Conservation (phyloP, 2,113 vertebrate genomes). For the Recurvirostra avosetta region DNA sequence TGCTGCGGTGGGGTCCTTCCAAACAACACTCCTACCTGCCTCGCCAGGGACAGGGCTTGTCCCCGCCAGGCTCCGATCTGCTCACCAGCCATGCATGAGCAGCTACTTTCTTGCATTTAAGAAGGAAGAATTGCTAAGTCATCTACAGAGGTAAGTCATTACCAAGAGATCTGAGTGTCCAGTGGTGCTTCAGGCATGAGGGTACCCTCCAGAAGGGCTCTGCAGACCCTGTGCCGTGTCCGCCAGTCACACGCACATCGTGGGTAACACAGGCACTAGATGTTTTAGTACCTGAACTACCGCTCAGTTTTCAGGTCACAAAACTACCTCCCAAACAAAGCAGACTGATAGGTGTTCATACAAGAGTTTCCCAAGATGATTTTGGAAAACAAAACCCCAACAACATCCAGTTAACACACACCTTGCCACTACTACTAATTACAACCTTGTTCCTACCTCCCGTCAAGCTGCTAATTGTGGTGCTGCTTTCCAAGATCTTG, state of each 20-base stretch:
- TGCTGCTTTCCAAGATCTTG: background rate
- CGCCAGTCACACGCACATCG: fast-evolving
- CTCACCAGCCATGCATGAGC: background rate
- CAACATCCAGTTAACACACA: background rate
- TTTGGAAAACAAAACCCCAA: background rate
- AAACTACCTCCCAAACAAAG: background rate
- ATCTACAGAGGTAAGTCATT: background rate
- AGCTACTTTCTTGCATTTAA: background rate
- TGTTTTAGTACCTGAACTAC: background rate
- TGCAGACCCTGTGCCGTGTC: background rate
- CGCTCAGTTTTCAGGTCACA: background rate
- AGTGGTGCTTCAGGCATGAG: background rate
- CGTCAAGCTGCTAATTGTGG: background rate
- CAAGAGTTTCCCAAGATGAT: background rate
- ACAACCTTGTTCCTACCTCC: background rate
- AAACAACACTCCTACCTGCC: background rate
- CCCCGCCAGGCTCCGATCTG: background rate
- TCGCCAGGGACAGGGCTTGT: background rate
- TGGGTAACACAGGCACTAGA: background rate
- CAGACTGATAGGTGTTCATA: background rate
- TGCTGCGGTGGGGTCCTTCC: fast-evolving
- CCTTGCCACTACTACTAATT: background rate
- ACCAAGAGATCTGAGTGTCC: background rate
- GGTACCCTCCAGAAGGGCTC: background rate
- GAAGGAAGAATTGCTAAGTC: background rate